Conservation (phyloP, 2,113 vertebrate species). For the Oryzias woworae region DNA sequence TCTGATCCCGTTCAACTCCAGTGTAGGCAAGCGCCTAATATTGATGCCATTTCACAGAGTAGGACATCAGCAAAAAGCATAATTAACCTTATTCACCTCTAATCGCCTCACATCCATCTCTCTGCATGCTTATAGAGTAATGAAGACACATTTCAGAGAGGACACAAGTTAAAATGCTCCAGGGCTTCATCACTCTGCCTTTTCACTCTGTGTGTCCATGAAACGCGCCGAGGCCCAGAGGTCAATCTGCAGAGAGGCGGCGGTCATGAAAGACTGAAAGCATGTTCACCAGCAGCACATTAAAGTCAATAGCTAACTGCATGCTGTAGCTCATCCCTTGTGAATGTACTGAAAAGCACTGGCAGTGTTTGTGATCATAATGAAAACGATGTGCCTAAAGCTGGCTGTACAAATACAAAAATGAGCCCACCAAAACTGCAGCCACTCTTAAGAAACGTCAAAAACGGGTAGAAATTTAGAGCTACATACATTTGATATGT, state of each 20-base stretch:
- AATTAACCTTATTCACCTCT: constrained; percentile 32
- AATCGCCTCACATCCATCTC: constrained; percentile 19
- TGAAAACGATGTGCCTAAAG: too few relatives aligned
- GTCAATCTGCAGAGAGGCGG: constrained; percentile 20
- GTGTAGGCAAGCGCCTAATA: constrained; percentile 4
- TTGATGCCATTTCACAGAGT: constrained; percentile 8
- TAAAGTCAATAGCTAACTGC: constrained; percentile 15
- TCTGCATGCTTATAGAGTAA: constrained; percentile 3
- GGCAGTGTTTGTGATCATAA: too few relatives aligned
- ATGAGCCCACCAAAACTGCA: too few relatives aligned
- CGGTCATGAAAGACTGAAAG: not conserved
- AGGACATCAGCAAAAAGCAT: constrained; percentile 26
- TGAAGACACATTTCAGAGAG: constrained; percentile 15
- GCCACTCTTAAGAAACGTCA: too few relatives aligned
- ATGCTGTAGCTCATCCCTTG: not conserved
- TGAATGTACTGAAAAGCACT: too few relatives aligned
- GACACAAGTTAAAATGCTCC: not conserved
- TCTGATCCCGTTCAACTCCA: not conserved
- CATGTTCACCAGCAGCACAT: constrained; percentile 4
- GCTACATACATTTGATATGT: too few relatives aligned
- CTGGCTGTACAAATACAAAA: too few relatives aligned
- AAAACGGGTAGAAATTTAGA: too few relatives aligned
- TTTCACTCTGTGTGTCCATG: not conserved
- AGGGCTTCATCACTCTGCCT: constrained; percentile 1
- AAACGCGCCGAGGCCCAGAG: constrained; percentile 2